Percentiles rank a stretch among this genome's conserved stretches.
Evolutionary conservation across 1,140 invertebrate genomes (phyloP).

Genomic region (Tyrophagus putrescentiae): DNA sequence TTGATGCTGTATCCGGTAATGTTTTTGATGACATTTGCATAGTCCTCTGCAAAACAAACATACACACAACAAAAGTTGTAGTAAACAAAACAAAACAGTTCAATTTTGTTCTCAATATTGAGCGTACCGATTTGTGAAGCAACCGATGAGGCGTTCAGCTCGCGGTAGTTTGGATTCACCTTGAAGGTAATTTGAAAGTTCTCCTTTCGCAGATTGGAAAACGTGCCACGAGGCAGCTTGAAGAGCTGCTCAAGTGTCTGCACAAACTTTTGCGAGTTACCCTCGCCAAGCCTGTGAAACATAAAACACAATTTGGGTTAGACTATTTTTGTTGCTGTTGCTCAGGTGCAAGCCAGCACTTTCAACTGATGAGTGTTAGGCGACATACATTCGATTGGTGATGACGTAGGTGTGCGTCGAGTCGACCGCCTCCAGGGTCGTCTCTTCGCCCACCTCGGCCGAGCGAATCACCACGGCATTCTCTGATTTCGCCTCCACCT

Average conservation of each 20-base stretch:
- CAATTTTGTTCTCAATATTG: neutral
- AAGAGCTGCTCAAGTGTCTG: slow-evolving; percentile 44
- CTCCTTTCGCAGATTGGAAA: slow-evolving; percentile 46
- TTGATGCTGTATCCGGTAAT: slow-evolving; percentile 47
- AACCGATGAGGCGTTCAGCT: slow-evolving; percentile 53
- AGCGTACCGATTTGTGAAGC: slow-evolving; percentile 50
- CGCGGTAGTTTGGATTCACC: slow-evolving; percentile 52
- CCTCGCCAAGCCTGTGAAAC: slow-evolving; percentile 38
- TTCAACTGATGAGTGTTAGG: slow-evolving; percentile 19
- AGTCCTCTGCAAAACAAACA: slow-evolving; percentile 36
- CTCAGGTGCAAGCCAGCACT: neutral
- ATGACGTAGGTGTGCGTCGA: slow-evolving; percentile 50
- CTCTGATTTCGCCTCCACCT: slow-evolving; percentile 18
- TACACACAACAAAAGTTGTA: neutral
- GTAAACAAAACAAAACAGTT: slow-evolving; percentile 29
- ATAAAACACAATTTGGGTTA: slow-evolving; percentile 3
- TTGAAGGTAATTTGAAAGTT: slow-evolving; percentile 63
- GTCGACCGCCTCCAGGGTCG: slow-evolving; percentile 43
- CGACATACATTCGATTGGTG: slow-evolving; percentile 45
- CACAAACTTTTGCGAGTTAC: slow-evolving; percentile 42
- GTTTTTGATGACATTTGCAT: slow-evolving; percentile 44
- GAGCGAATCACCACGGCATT: slow-evolving; percentile 20
- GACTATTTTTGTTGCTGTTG: slow-evolving; percentile 14
- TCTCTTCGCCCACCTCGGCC: slow-evolving; percentile 21
- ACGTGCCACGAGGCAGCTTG: slow-evolving; percentile 40